Percentiles rank a stretch among this genome's conserved stretches.
Conservation (phyloP, 2,888 invertebrate genomes). For the Cryptus armator region DNA sequence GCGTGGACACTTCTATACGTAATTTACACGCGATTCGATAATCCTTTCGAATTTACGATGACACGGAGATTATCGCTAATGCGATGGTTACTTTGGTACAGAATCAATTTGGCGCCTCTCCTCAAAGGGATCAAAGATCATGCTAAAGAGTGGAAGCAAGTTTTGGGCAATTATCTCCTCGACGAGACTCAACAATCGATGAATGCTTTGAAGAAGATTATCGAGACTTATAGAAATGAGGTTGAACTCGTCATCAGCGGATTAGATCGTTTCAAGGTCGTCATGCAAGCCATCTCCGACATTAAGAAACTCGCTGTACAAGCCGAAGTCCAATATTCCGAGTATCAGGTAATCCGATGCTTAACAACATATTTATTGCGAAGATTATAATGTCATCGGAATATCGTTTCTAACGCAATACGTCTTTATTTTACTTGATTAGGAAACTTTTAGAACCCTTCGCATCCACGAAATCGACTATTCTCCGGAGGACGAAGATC, state of each 20-base stretch:
- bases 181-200: conserved; percentile 90
- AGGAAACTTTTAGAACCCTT: conserved; percentile 92
- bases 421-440: conserved; percentile 81
- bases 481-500: conserved; percentile 86
- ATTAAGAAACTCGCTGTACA: conserved; percentile 92
- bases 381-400: background rate
- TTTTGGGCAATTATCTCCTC: conserved; percentile 90
- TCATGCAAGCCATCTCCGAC: conserved; percentile 93
- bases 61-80: background rate
- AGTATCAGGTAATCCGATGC: conserved; percentile 80
- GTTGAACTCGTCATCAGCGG: conserved; percentile 92
- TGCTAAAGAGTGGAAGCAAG: conserved; percentile 92
- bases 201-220: conserved; percentile 89
- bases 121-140: conserved; percentile 90
- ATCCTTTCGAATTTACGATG: conserved; percentile 9
- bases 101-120: conserved; percentile 91
- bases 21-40: conserved; percentile 4
- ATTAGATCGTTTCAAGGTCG: conserved; percentile 92
- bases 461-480: conserved; percentile 90
- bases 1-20: background rate
- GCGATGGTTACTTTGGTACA: conserved; percentile 47
- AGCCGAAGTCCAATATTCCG: conserved; percentile 91
- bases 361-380: too few species aligned
- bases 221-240: conserved; percentile 89
- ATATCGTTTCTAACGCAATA: conserved; percentile 5